Evolutionary conservation across 1,140 invertebrate species (phyloP), one percentile per base, ranked within the genome.

Genomic region (Ips nitidus): DNA sequence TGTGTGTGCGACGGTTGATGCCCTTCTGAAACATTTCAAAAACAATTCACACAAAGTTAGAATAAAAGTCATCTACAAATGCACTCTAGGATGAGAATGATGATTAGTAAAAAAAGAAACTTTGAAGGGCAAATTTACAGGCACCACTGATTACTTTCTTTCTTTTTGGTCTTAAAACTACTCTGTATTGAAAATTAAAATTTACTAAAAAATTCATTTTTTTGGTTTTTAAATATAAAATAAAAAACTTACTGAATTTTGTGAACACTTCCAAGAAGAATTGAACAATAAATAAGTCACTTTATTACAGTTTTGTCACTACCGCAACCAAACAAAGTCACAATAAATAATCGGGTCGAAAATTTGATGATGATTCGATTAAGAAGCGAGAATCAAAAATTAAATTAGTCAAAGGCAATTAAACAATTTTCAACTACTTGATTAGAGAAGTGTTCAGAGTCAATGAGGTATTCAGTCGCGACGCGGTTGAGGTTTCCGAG

Each of bases 331-430:
- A 62, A 37, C 8, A 53, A 22, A 68, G 4, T 61, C 57, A 62
- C 52, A 69, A 39, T n/a, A 37, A 69, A 69, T 61, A 61, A 69
- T 53, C 22, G 22, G 22, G 22, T 22, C 53, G 57, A 58, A 61
- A 61, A 61, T 47, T 59, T 37, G 65, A 58, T 61, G 53, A 45
- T 62, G 38, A 69, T 62, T 53, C 59, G 45, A 59, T 59, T 67
- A 67, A 58, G 6, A 8, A 47, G 56, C 22, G 36, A n/a, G 53
- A 62, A 71, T 56, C 22, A 71, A 71, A 71, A 66, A 63, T 67
- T 63, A 50, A 75, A 76, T 76, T 76, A 76, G 59, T 75, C 64
- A 72, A 71, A 73, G 68, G 69, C 75, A 76, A 76, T 76, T 76
- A 76, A 74, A 56, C 75, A 76, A 76, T 76, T 74, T 58, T 43